These are phyloP conservation scores for Petrophora chlorosata DNA, from an alignment of 2,888 invertebrate genomes.

Conservation along the genomic window DNA sequence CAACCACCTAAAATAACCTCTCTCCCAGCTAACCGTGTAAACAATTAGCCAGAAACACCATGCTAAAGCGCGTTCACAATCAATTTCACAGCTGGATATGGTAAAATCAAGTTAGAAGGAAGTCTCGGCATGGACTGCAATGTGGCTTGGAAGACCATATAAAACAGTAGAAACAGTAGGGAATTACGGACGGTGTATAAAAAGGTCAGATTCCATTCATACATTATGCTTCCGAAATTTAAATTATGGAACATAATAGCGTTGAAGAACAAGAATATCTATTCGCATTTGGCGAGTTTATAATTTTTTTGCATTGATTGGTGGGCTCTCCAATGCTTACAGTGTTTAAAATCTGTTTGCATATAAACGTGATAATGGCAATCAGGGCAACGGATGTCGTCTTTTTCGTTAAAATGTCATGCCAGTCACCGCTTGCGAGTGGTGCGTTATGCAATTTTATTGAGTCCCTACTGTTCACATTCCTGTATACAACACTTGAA, in stretches of 20 bases:
- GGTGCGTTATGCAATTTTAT: background rate
- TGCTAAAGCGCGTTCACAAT: constrained; percentile 22
- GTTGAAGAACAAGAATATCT: too few species aligned
- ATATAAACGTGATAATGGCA: too few species aligned
- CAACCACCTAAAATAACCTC: constrained; percentile 12
- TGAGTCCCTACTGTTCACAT: constrained; percentile 21
- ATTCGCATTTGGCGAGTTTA: too few species aligned
- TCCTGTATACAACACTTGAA: constrained; percentile 4
- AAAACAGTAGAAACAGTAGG: background rate
- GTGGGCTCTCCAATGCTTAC: too few species aligned
- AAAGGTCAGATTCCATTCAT: too few species aligned
- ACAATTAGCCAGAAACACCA: constrained; percentile 23
- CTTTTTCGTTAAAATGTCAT: too few species aligned
- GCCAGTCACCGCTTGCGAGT: too few species aligned
- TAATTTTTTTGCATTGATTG: too few species aligned
- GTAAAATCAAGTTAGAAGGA: constrained; percentile 26
- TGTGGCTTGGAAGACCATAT: constrained; percentile 12
- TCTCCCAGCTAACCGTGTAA: constrained; percentile 17
- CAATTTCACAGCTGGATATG: constrained; percentile 28
- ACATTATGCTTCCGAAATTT: too few species aligned
- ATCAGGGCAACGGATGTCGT: too few species aligned
- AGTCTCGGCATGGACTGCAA: constrained; percentile 20
- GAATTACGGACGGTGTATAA: background rate
- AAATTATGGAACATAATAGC: too few species aligned
- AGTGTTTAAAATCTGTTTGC: too few species aligned